phyloP scores from a whole-genome alignment of 2,113 vertebrate genomes.

The Charina bottae region DNA sequence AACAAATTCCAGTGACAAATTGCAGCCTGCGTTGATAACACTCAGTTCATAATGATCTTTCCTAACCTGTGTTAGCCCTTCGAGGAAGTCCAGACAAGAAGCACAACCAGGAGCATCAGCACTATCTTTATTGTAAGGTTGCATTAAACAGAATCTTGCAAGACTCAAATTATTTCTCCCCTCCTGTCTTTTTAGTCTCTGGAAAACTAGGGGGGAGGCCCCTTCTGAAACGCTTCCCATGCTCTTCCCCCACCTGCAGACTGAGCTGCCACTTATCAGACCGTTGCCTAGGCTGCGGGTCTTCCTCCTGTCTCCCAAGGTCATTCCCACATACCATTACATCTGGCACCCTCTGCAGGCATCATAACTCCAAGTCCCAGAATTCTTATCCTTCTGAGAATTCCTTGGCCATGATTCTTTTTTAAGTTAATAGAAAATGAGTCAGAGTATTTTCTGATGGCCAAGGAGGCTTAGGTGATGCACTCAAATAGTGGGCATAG shows the following conservation, averaged over 20 bases:
- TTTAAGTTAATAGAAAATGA: neutral
- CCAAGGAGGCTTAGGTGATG: neutral
- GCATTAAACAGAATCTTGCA: neutral
- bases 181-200: neutral
- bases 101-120: neutral
- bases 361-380: neutral
- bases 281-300: neutral
- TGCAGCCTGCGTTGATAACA: neutral
- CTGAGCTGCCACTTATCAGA: neutral
- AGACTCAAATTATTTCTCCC: neutral
- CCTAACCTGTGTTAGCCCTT: neutral
- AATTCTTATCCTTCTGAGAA: neutral
- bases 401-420: neutral
- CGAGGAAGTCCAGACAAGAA: neutral
- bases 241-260: neutral
- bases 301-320: neutral
- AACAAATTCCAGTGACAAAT: neutral
- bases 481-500: neutral
- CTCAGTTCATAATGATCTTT: neutral
- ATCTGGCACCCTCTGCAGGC: neutral
- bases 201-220: neutral
- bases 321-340: neutral
- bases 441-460: neutral
- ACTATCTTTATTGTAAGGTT: neutral
- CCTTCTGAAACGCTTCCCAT: neutral